phyloP scores from a whole-genome alignment of 1,140 invertebrate species.

The Drosophila paulistorum region DNA sequence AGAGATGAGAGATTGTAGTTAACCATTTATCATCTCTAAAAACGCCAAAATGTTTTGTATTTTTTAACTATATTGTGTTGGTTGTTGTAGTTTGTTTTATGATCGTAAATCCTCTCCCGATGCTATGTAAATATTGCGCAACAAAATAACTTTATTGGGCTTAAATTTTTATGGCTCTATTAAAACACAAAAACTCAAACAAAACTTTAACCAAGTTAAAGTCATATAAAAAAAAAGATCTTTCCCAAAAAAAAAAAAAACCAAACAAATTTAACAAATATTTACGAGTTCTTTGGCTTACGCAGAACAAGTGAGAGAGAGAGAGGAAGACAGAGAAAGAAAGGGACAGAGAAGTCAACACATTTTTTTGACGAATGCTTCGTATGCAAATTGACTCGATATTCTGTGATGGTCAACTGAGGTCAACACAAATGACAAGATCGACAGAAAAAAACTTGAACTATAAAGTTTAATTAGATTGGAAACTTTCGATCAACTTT shows the following conservation, averaged over 20 bases:
- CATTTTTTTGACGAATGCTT: slow-evolving; percentile 11
- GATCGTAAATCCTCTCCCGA: slow-evolving; percentile 39
- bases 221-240: slow-evolving; percentile 29
- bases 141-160: slow-evolving; percentile 74
- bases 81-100: slow-evolving; percentile 47
- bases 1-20: background rate
- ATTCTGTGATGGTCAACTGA: slow-evolving; percentile 41
- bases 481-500: slow-evolving; percentile 29
- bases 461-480: slow-evolving; percentile 71
- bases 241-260: background rate
- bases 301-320: background rate
- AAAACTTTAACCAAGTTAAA: slow-evolving; percentile 18
- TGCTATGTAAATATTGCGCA: slow-evolving; percentile 74
- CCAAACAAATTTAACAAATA: slow-evolving; percentile 34
- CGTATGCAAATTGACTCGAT: slow-evolving; percentile 21
- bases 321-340: background rate
- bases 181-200: slow-evolving; percentile 37
- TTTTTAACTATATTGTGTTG: slow-evolving; percentile 1
- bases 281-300: slow-evolving; percentile 55
- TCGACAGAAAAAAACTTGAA: slow-evolving; percentile 55
- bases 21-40: background rate
- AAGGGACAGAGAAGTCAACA: background rate
- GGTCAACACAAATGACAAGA: slow-evolving; percentile 32
- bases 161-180: slow-evolving; percentile 67
- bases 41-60: background rate